A percentile compares a stretch with the other conserved stretches of the same genome.
Evolutionary conservation across 2,113 vertebrate species (phyloP).

Genomic region (Nibea albiflora): DNA sequence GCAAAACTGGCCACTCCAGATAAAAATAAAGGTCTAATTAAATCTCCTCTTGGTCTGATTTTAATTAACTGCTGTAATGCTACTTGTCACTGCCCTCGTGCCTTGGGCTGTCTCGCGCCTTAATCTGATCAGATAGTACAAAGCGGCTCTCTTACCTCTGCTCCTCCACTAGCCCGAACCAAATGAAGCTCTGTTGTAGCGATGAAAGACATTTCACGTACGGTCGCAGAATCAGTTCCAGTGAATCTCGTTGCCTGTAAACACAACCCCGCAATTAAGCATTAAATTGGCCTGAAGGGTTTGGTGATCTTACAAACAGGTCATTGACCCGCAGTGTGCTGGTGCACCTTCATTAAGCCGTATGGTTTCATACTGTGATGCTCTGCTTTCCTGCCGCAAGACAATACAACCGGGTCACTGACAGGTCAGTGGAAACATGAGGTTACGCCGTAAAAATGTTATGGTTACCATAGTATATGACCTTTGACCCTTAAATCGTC

Average conservation of each 20-base stretch:
- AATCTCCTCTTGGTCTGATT: slow-evolving; percentile 44
- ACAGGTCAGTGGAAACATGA: slow-evolving; percentile 27
- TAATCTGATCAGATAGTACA: slow-evolving; percentile 57
- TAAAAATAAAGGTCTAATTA: slow-evolving; percentile 41
- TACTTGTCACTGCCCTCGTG: slow-evolving; percentile 40
- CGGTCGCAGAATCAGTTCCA: slow-evolving; percentile 19
- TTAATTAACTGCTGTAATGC: slow-evolving; percentile 62
- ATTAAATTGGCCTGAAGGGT: slow-evolving; percentile 37
- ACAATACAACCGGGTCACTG: slow-evolving; percentile 37
- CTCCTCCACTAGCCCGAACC: slow-evolving; percentile 16
- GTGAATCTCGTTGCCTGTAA: slow-evolving; percentile 33
- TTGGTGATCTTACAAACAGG: slow-evolving; percentile 34
- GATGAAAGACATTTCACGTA: slow-evolving; percentile 25
- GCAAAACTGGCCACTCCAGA: neutral
- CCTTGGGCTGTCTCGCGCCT: slow-evolving; percentile 51
- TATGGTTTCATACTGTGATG: slow-evolving; percentile 21
- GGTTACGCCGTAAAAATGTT: neutral
- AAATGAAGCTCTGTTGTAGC: slow-evolving; percentile 14
- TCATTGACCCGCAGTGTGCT: slow-evolving; percentile 30
- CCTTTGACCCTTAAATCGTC: slow-evolving; percentile 6
- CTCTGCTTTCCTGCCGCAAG: slow-evolving; percentile 29
- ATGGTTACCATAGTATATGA: neutral
- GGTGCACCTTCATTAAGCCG: slow-evolving; percentile 36
- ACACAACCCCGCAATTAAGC: slow-evolving; percentile 34
- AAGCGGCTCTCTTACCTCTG: slow-evolving; percentile 46